These are phyloP conservation scores for Heterohyrax brucei DNA, from an alignment of 2,797 vertebrate species.

Conservation along the genomic window DNA sequence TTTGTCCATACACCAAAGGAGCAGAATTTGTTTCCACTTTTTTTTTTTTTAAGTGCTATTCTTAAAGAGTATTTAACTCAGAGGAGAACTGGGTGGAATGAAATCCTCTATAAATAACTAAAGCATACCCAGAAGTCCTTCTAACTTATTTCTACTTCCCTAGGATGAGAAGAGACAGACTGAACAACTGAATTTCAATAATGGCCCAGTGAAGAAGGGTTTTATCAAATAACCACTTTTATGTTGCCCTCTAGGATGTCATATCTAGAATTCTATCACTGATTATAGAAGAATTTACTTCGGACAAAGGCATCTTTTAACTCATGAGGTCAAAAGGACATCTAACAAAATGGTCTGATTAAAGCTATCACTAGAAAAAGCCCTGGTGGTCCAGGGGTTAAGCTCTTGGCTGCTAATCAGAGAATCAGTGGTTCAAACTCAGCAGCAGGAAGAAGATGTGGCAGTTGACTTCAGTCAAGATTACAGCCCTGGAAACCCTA, in stretches of 20 bases:
- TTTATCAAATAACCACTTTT: not conserved
- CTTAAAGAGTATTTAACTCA: slow-evolving; percentile 33
- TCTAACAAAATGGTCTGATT: not conserved
- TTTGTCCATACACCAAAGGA: not conserved
- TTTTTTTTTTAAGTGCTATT: not conserved
- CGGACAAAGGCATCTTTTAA: not conserved
- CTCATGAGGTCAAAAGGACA: not conserved
- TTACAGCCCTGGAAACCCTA: not conserved
- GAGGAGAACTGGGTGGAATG: not conserved
- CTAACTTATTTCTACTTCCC: not conserved
- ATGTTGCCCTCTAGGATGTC: not conserved
- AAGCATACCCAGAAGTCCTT: not conserved
- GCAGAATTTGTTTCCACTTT: not conserved
- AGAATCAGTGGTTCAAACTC: not conserved
- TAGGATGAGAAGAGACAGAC: not conserved
- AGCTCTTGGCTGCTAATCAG: not conserved
- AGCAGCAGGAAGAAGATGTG: not conserved
- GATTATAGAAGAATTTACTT: not conserved
- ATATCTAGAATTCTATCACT: not conserved
- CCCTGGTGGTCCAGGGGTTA: not conserved
- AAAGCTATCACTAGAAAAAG: not conserved
- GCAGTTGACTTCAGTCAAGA: not conserved
- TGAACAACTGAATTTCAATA: not conserved
- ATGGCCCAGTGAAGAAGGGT: not conserved
- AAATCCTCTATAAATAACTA: slow-evolving; percentile 48